Percentiles rank a stretch among this genome's conserved stretches.
Evolutionary conservation across 1,140 invertebrate genomes (phyloP).

Genomic region (Sycophila sp.): DNA sequence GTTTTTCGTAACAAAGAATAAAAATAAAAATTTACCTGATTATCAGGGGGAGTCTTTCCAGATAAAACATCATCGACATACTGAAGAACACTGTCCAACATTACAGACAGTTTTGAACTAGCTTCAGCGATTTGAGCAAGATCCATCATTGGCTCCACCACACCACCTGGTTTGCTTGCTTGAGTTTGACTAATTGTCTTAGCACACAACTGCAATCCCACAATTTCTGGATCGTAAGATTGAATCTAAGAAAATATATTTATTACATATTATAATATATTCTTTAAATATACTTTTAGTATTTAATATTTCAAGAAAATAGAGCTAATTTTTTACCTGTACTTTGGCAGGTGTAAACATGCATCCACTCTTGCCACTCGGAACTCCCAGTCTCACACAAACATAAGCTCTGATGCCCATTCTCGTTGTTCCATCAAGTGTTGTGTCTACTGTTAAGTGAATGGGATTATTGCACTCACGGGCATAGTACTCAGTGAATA

Average conservation of each 20-base stretch:
- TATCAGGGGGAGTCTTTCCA: constrained; percentile 77
- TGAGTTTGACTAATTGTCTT: constrained; percentile 71
- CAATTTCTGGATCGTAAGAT: constrained; percentile 90
- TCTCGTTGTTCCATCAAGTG: constrained; percentile 76
- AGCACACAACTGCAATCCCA: constrained; percentile 80
- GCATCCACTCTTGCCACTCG: constrained; percentile 89
- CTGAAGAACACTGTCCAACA: constrained; percentile 82
- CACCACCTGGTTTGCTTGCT: constrained; percentile 60
- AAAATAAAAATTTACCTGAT: constrained; percentile 68
- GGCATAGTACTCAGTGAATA: constrained; percentile 97
- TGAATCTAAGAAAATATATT: constrained; percentile 66
- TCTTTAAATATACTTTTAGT: neutral
- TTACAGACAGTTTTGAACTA: constrained; percentile 76
- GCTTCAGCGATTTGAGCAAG: constrained; percentile 88
- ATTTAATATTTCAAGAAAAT: neutral
- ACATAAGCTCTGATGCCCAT: constrained; percentile 94
- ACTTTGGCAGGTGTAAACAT: constrained; percentile 96
- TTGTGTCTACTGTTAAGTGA: constrained; percentile 94
- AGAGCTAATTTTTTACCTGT: constrained; percentile 61
- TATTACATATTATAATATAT: neutral
- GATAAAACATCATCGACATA: constrained; percentile 91
- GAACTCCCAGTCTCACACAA: constrained; percentile 75
- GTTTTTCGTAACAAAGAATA: neutral
- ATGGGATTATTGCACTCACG: constrained; percentile 93
- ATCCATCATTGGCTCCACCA: constrained; percentile 85